These are phyloP conservation scores for Uloborus plumipes DNA, from an alignment of 2,888 invertebrate species.

Conservation along the genomic window DNA sequence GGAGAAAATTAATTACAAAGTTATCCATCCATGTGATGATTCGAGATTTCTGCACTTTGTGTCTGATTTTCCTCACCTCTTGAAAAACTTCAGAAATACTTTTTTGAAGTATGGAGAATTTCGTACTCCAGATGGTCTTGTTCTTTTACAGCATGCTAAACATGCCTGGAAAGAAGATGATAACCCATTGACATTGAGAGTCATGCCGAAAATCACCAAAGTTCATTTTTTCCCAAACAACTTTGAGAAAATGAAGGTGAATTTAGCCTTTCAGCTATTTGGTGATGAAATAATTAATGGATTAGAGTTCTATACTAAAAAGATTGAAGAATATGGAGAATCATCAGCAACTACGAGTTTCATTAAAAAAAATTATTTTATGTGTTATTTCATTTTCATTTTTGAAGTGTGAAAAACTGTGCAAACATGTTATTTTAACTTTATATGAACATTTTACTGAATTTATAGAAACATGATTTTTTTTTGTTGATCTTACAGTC, in stretches of 20 bases:
- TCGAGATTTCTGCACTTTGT: conserved; percentile 11
- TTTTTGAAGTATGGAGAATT: conserved; percentile 19
- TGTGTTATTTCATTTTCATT: no score
- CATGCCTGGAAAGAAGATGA: conserved; percentile 13
- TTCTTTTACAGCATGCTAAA: background rate
- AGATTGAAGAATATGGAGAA: no score
- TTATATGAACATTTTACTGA: no score
- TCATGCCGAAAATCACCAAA: background rate
- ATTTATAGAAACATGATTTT: no score
- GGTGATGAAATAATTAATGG: background rate
- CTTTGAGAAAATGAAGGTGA: conserved; percentile 36
- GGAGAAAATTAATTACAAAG: background rate
- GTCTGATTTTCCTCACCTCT: conserved; percentile 25
- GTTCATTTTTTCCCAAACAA: conserved; percentile 8
- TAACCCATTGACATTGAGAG: no score
- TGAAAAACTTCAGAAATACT: conserved; percentile 22
- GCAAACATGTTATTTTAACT: no score
- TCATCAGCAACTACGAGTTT: no score
- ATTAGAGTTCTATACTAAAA: no score
- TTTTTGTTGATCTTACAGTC: no score
- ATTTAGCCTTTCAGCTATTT: conserved; percentile 14
- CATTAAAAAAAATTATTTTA: no score
- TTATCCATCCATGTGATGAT: conserved; percentile 1
- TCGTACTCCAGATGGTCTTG: conserved; percentile 6
- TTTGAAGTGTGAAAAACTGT: no score